These are phyloP conservation scores for Sandelia bainsii DNA, from an alignment of 2,797 vertebrate genomes.

Conservation along the genomic window DNA sequence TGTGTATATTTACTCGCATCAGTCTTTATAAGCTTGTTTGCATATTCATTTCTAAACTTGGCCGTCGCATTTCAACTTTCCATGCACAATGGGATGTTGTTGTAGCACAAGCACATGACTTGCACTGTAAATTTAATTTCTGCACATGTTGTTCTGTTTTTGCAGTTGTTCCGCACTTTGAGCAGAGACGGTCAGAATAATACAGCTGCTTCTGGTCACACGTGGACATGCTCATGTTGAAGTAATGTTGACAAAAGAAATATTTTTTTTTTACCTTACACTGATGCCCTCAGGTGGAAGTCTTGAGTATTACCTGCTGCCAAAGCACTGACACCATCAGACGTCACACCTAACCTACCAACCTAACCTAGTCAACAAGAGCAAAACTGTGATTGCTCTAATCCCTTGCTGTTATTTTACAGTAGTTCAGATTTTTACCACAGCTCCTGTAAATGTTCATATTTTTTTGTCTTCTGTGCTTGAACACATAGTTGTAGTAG, in stretches of 20 bases:
- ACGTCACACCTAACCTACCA: too few relatives aligned
- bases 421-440: too few relatives aligned
- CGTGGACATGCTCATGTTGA: fast-evolving
- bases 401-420: too few relatives aligned
- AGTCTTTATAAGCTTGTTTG: slow-evolving; percentile 6
- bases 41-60: not conserved
- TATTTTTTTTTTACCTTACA: not conserved
- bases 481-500: not conserved
- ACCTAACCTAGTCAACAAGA: too few relatives aligned
- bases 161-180: not conserved
- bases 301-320: not conserved
- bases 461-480: not conserved
- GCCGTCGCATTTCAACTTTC: not conserved
- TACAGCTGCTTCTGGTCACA: not conserved
- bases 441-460: not conserved
- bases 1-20: not conserved
- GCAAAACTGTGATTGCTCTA: not conserved
- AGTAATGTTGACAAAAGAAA: not conserved
- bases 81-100: not conserved
- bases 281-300: slow-evolving; percentile 7
- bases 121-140: not conserved
- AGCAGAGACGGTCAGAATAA: not conserved
- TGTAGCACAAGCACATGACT: not conserved
- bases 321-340: not conserved
- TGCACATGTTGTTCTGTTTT: not conserved